phyloP scores from a whole-genome alignment of 2,113 vertebrate genomes.

The Todiramphus chloris region DNA sequence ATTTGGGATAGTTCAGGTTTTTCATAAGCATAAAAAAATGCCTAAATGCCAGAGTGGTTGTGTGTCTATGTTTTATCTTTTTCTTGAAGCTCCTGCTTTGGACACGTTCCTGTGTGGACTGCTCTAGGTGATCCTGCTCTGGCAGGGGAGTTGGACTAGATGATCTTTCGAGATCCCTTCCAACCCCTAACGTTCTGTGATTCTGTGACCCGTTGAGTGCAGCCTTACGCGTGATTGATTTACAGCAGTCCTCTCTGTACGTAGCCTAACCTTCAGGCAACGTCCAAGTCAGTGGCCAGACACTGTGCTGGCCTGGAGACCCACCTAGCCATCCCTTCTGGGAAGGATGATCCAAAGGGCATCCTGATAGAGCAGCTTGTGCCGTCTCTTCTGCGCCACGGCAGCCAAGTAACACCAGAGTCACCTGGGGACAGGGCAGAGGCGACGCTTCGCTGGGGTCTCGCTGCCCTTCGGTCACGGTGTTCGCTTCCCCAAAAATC shows the following conservation, averaged over 20 bases:
- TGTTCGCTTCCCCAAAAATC: neutral
- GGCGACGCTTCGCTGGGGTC: neutral
- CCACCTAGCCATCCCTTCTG: neutral
- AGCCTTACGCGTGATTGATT: neutral
- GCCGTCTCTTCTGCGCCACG: neutral
- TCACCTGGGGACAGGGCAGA: neutral
- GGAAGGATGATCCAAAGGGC: neutral
- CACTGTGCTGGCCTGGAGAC: accelerated
- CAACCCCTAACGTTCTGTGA: no score
- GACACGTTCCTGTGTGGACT: no score
- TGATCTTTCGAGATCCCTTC: no score
- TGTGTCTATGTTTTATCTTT: neutral
- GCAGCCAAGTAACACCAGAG: neutral
- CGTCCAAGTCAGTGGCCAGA: neutral
- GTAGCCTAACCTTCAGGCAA: neutral
- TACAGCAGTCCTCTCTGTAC: neutral
- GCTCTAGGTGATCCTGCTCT: no score
- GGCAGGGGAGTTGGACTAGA: no score
- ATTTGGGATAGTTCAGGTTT: neutral
- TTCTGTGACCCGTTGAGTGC: neutral
- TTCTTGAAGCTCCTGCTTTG: neutral
- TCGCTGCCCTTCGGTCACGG: neutral
- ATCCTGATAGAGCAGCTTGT: neutral
- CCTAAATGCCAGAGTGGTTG: no score
- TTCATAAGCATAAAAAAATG: neutral